phyloP scores from a whole-genome alignment of 2,797 vertebrate species.

The Chiroxiphia lanceolata region DNA sequence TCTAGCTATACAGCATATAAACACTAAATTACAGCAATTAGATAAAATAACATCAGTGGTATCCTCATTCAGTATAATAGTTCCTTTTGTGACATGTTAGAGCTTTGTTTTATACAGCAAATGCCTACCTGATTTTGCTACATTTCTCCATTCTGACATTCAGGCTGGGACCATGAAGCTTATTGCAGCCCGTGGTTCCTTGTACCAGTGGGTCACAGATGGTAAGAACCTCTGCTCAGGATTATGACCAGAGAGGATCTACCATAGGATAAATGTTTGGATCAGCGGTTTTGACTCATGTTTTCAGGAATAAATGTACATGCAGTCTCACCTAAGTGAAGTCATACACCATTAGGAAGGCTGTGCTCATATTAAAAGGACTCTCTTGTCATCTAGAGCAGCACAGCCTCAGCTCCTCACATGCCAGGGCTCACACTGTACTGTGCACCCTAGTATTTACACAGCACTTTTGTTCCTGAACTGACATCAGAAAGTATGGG shows the following conservation, averaged over 20 bases:
- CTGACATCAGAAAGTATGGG: neutral
- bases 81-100: neutral
- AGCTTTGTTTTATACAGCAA: neutral
- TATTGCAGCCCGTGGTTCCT: neutral
- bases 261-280: neutral
- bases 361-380: neutral
- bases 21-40: neutral
- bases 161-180: neutral
- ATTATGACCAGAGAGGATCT: neutral
- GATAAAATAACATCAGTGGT: neutral
- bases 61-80: neutral
- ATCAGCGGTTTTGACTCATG: neutral
- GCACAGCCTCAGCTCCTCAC: neutral
- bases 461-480: neutral
- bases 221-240: neutral
- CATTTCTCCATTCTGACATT: neutral
- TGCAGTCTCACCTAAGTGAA: neutral
- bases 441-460: too few relatives aligned
- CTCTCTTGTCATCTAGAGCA: neutral
- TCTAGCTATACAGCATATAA: neutral
- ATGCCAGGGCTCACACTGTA: neutral
- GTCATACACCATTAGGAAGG: neutral
- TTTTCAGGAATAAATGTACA: neutral
- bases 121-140: neutral
- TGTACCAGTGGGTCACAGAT: neutral